phyloP scores from a whole-genome alignment of 2,113 vertebrate genomes.

The Tyrannus savana region DNA sequence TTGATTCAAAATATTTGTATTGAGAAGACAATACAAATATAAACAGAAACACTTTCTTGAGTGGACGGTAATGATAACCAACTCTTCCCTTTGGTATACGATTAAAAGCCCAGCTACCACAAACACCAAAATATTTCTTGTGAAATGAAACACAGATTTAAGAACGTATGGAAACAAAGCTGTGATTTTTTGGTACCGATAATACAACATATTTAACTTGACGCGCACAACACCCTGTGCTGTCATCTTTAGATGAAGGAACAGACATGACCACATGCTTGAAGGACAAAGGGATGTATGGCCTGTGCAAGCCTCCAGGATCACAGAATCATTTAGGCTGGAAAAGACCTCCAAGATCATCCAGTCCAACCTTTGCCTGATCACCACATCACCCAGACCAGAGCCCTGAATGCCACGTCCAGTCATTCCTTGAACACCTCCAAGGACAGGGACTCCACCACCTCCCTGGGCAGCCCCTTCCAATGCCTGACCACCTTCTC shows the following conservation, averaged over 20 bases:
- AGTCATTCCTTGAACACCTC: not conserved
- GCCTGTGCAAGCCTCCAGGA: not conserved
- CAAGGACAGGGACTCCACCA: not conserved
- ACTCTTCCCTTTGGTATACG: not conserved
- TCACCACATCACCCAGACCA: not conserved
- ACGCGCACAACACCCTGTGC: not conserved
- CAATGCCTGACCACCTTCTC: not conserved
- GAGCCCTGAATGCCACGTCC: not conserved
- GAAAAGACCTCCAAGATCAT: not conserved
- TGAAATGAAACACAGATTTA: fast-evolving
- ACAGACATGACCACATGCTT: fast-evolving
- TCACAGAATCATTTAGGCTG: not conserved
- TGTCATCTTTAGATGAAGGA: not conserved
- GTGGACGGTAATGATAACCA: not conserved
- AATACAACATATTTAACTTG: not conserved
- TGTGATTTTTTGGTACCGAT: fast-evolving
- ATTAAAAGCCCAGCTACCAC: not conserved
- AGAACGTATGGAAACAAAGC: fast-evolving
- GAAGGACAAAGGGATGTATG: not conserved
- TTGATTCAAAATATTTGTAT: not conserved
- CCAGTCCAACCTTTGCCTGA: fast-evolving
- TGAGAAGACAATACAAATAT: not conserved
- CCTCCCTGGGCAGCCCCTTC: not conserved
- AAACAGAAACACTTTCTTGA: not conserved
- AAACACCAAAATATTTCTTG: not conserved